These are phyloP conservation scores for Mesodorylaimus sp. DNA, from an alignment of 2,888 invertebrate genomes.

Conservation along the genomic window DNA sequence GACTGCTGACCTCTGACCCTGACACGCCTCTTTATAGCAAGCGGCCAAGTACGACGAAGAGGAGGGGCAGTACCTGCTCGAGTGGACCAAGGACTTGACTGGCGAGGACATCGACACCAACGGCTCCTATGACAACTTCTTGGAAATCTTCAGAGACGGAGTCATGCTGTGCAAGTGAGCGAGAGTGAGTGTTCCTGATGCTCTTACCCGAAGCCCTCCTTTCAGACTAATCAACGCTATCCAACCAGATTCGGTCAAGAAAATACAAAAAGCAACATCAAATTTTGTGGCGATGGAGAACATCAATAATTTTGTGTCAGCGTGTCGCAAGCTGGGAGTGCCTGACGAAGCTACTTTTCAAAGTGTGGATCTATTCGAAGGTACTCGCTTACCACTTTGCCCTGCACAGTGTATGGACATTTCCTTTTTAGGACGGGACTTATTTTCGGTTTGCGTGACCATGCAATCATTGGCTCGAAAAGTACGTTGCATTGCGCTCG, in stretches of 20 bases:
- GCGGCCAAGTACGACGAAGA: not conserved
- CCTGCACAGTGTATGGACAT: no score
- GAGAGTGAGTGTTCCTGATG: no score
- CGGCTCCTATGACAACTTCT: conserved; percentile 84
- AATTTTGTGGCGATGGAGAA: conserved; percentile 3
- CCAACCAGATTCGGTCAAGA: not conserved
- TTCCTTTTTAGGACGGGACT: conserved; percentile 1
- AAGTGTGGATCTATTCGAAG: conserved; percentile 3
- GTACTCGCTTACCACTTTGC: no score
- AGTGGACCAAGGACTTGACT: conserved; percentile 32
- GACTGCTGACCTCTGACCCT: no score
- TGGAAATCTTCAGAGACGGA: conserved; percentile 67
- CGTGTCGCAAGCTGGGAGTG: not conserved
- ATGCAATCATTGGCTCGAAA: not conserved
- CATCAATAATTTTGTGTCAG: not conserved
- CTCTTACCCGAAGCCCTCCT: no score
- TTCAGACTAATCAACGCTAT: conserved; percentile 4
- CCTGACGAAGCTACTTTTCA: conserved; percentile 5
- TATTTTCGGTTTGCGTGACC: conserved; percentile 2
- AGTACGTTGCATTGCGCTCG: no score
- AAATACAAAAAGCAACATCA: not conserved
- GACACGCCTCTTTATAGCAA: not conserved
- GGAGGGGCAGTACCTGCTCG: not conserved
- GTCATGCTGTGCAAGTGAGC: conserved; percentile 77
- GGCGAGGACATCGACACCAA: conserved; percentile 56